A percentile compares a stretch with the other conserved stretches of the same genome.
These are phyloP conservation scores for Hofmannophila pseudospretella DNA, from an alignment of 2,888 invertebrate species.

Conservation along the genomic window DNA sequence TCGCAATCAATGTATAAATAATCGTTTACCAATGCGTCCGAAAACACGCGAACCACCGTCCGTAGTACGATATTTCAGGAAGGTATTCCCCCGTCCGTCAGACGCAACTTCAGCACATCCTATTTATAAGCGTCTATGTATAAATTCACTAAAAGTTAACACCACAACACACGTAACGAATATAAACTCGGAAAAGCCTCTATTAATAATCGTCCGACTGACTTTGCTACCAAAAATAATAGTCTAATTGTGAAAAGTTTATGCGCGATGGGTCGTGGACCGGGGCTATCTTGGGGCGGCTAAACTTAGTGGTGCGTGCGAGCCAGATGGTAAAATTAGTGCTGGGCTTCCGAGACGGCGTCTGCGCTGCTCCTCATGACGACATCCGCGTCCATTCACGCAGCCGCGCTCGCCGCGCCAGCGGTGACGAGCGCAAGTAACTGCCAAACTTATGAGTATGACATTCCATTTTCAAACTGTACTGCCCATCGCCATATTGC, in stretches of 20 bases:
- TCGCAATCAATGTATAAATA: constrained; percentile 74
- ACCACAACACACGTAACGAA: constrained; percentile 78
- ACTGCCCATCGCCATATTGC: constrained; percentile 41
- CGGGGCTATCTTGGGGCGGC: constrained; percentile 78
- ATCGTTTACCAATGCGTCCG: constrained; percentile 77
- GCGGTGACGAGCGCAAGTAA: constrained; percentile 23
- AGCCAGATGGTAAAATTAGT: constrained; percentile 77
- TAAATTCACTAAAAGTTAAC: constrained; percentile 79
- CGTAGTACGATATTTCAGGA: constrained; percentile 79
- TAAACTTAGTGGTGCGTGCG: constrained; percentile 78
- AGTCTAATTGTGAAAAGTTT: constrained; percentile 80
- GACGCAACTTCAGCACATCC: constrained; percentile 77
- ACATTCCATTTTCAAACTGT: constrained; percentile 64
- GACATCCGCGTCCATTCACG: constrained; percentile 62
- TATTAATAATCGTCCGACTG: constrained; percentile 80
- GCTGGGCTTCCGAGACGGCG: constrained; percentile 65
- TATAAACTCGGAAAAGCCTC: constrained; percentile 79
- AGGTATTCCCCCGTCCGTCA: constrained; percentile 78
- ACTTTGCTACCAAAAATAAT: constrained; percentile 80
- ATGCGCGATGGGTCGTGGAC: constrained; percentile 78
- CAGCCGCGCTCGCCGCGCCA: constrained; percentile 50
- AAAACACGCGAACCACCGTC: constrained; percentile 72
- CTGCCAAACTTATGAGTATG: constrained; percentile 76
- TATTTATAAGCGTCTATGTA: constrained; percentile 79
- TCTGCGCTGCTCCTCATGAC: constrained; percentile 69